Conservation (phyloP, 2,113 vertebrate species). For the Muntiacus reevesi region DNA sequence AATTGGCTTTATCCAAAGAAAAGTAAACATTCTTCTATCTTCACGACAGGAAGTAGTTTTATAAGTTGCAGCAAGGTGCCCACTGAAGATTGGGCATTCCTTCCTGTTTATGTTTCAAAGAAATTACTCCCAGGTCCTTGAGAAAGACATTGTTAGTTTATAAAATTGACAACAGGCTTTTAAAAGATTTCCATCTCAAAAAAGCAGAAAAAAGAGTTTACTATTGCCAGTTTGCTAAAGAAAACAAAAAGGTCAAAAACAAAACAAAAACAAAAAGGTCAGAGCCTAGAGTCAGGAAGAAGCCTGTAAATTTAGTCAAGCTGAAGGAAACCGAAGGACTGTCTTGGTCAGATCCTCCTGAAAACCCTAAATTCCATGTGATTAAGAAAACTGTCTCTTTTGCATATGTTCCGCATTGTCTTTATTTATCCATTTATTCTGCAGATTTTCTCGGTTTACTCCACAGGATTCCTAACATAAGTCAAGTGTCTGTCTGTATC, state of each 20-base stretch:
- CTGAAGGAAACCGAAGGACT: neutral
- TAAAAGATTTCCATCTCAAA: neutral
- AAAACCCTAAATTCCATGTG: neutral
- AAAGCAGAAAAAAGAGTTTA: neutral
- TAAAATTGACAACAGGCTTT: neutral
- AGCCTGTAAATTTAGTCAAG: neutral
- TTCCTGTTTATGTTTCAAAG: neutral
- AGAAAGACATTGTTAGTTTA: neutral
- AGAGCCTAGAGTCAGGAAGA: neutral
- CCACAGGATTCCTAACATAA: neutral
- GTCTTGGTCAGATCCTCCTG: neutral
- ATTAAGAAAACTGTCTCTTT: neutral
- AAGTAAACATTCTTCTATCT: neutral
- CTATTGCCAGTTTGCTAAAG: neutral
- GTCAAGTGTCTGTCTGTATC: neutral
- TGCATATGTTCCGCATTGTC: neutral
- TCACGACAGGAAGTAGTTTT: neutral
- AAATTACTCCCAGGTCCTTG: neutral
- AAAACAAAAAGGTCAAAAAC: neutral
- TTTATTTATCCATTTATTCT: neutral
- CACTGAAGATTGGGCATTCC: neutral
- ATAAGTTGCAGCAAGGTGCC: neutral
- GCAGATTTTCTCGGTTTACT: neutral
- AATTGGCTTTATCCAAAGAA: neutral
- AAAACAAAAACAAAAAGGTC: neutral